Evolutionary conservation across 2,113 vertebrate species (phyloP).

Genomic region (Melospiza georgiana): DNA sequence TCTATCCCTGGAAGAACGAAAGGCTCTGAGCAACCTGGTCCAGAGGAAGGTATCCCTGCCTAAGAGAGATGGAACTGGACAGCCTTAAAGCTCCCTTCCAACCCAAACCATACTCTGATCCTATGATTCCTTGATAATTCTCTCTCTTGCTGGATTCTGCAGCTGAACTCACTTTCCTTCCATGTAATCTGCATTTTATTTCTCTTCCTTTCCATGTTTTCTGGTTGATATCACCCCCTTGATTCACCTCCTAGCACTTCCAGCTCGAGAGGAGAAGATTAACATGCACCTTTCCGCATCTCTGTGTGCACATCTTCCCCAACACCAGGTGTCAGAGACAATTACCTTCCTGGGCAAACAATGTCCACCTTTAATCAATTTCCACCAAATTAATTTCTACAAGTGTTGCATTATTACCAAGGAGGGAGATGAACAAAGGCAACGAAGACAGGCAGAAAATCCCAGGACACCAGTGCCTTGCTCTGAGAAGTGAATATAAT

Average conservation of each 20-base stretch:
- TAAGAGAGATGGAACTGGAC: background rate
- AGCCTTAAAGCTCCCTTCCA: background rate
- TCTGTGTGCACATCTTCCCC: background rate
- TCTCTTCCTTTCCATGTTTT: background rate
- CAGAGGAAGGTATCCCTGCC: background rate
- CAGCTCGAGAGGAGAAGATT: background rate
- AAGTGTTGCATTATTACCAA: conserved; percentile 12
- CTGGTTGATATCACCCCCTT: background rate
- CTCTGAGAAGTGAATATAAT: conserved; percentile 22
- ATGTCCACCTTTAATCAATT: conserved; percentile 41
- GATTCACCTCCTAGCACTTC: background rate
- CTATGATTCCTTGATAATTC: background rate
- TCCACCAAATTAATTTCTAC: conserved; percentile 59
- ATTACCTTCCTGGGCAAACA: background rate
- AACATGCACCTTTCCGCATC: background rate
- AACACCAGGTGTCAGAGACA: background rate
- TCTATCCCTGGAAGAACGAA: background rate
- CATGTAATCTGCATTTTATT: background rate
- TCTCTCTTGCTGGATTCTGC: background rate
- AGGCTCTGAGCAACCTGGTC: background rate
- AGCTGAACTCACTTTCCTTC: background rate
- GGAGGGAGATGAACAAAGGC: conserved; percentile 37
- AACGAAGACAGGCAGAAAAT: background rate
- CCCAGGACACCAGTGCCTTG: background rate
- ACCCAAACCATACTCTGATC: background rate